These are phyloP conservation scores for Hermaeophaga mercurialis DNA, from an alignment of 2,888 invertebrate genomes.

Conservation along the genomic window DNA sequence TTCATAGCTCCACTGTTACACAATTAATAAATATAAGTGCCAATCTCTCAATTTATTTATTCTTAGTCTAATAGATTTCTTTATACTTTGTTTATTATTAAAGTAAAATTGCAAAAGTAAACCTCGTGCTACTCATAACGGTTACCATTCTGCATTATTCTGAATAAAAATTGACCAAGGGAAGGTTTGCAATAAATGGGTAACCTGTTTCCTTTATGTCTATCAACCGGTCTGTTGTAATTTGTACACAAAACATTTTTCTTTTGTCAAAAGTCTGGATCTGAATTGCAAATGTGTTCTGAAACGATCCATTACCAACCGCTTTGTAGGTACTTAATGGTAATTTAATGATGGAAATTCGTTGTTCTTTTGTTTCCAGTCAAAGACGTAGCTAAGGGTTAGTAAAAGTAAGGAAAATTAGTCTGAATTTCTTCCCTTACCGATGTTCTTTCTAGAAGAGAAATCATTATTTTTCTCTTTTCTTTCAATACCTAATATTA, in stretches of 20 bases:
- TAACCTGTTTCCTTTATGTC: slow-evolving; percentile 11
- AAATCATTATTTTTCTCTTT: too few species aligned
- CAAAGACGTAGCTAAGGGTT: background rate
- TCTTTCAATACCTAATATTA: too few species aligned
- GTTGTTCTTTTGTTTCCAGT: slow-evolving; percentile 12
- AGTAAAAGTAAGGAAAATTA: too few species aligned
- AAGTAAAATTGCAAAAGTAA: too few species aligned
- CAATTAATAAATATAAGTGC: too few species aligned
- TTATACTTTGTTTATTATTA: too few species aligned
- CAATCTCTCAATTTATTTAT: too few species aligned
- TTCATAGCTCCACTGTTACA: too few species aligned
- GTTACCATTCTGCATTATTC: background rate
- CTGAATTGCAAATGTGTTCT: slow-evolving; percentile 19
- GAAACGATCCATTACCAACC: slow-evolving; percentile 17
- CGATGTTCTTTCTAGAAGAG: too few species aligned
- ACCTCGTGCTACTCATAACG: background rate
- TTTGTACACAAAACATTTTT: slow-evolving; percentile 21
- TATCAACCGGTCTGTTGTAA: slow-evolving; percentile 10
- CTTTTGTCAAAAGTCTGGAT: slow-evolving; percentile 19
- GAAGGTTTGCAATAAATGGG: slow-evolving; percentile 1
- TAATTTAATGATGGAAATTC: slow-evolving; percentile 25
- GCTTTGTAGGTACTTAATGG: slow-evolving; percentile 21
- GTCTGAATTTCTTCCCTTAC: too few species aligned
- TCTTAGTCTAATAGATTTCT: too few species aligned
- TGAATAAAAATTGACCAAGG: slow-evolving; percentile 3